phyloP scores from a whole-genome alignment of 2,113 vertebrate genomes.

The Parotia lawesii region DNA sequence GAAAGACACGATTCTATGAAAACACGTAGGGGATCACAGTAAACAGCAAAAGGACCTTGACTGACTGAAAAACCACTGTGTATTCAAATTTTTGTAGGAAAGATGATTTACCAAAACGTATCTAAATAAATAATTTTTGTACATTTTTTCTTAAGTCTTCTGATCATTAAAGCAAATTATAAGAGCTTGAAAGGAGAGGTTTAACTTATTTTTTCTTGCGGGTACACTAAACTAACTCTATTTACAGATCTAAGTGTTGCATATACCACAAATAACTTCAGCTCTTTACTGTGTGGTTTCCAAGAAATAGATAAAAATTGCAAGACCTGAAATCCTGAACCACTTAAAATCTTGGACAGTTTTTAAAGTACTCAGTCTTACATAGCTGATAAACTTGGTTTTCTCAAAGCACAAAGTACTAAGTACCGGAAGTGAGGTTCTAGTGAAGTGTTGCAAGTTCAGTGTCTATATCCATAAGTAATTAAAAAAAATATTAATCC shows the following conservation, averaged over 20 bases:
- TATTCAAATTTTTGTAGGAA: not conserved
- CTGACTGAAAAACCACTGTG: not conserved
- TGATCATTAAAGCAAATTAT: not conserved
- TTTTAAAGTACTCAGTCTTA: not conserved
- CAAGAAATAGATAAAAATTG: not conserved
- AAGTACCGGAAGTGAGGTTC: not conserved
- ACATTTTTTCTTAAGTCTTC: not conserved
- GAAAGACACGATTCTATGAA: not conserved
- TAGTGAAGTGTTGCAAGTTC: not conserved
- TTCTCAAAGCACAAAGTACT: not conserved
- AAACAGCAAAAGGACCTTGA: not conserved
- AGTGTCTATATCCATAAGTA: not conserved
- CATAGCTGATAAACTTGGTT: not conserved
- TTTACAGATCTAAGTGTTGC: not conserved
- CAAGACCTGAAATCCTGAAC: not conserved
- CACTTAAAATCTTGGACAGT: not conserved
- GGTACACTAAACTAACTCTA: not conserved
- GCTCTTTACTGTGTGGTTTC: not conserved
- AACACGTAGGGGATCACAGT: not conserved
- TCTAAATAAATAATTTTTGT: not conserved
- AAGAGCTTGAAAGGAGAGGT: not conserved
- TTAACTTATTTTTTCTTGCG: not conserved
- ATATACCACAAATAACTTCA: not conserved
- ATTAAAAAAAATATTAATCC: not conserved
- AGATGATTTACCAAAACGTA: not conserved